Base-by-base conservation (phyloP, 2,797 vertebrate genomes). In the Acanthopagrus latus region DNA sequence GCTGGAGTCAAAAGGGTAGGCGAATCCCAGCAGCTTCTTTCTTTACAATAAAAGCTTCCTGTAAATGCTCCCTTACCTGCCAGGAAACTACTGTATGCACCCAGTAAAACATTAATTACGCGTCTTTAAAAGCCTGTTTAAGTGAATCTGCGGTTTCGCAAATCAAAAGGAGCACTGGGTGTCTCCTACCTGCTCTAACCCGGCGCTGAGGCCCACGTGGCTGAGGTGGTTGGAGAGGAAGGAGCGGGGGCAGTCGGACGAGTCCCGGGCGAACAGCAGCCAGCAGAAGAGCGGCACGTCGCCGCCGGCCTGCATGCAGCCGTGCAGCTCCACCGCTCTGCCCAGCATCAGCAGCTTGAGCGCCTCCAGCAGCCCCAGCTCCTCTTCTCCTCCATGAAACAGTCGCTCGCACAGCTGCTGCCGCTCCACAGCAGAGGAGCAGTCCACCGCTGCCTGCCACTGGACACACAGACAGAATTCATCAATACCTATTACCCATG, bases 241-340 rank as follows among this genome's bases (percentile, higher is more conserved):
- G 86, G 96, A 96, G 48, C 87, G 93, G 2, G 98, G 98, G 85
- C 96, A 95, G 80, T 85, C 94, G 0, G 97, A 99, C 0, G 97
- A 97, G 91, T 99, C 98, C 25, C 97, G 96, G 6, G 98, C 98
- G 59, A 99, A 99, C 64, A 99, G 93, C 58, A 99, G 95, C 96
- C 97, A 97, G 50, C 97, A 97, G 93, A 99, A 99, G 62, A 99
- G 92, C 0, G 98, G 98, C 9, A 98, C 97, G 17, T 98, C 97
- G 18, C 85, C 93, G 10, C 95, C 96, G 9, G 83, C 93, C 88
- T 94, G 94, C 93, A 96, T 97, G 48, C 92, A 85, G 0, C 94
- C 64, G 76, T 98, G 96, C 41, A 99, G 95, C 86, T 97, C 94
- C 63, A 96, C 93, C 1, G 97, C 97, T 12, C 95, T 91, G 86